Evolutionary conservation across 2,797 vertebrate genomes (phyloP).

Genomic region (Pipistrellus kuhlii): DNA sequence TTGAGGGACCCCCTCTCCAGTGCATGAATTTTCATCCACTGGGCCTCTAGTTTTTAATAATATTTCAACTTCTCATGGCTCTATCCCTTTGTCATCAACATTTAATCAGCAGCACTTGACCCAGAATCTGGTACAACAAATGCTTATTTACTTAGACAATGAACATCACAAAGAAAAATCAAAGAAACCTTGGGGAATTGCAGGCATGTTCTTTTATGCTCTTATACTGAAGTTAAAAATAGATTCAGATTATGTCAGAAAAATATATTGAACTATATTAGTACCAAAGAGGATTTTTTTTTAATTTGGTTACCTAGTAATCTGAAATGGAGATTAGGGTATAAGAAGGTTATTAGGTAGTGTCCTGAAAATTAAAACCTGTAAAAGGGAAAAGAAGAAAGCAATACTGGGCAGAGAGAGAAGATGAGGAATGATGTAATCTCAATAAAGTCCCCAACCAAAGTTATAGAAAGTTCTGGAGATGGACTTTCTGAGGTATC

Average conservation of each 20-base stretch:
- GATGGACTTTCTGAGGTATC: background rate
- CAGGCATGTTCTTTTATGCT: background rate
- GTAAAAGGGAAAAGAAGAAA: background rate
- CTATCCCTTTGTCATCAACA: background rate
- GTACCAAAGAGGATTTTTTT: background rate
- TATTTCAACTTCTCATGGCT: background rate
- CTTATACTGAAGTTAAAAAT: background rate
- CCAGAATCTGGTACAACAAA: background rate
- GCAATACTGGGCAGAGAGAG: background rate
- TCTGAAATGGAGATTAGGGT: background rate
- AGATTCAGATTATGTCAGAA: background rate
- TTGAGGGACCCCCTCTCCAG: too few species aligned
- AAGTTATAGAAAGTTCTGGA: background rate
- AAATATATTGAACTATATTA: background rate
- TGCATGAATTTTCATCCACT: too few species aligned
- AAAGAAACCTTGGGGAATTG: background rate
- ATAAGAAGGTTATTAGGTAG: background rate
- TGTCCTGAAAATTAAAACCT: background rate
- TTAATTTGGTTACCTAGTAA: background rate
- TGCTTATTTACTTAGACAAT: background rate
- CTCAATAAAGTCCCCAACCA: background rate
- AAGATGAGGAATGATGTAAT: background rate
- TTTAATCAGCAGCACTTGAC: background rate
- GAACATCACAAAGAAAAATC: constrained; percentile 5
- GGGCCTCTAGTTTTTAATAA: background rate